Evolutionary conservation across 2,888 invertebrate species (phyloP).

Genomic region (Cerastis leucographa): DNA sequence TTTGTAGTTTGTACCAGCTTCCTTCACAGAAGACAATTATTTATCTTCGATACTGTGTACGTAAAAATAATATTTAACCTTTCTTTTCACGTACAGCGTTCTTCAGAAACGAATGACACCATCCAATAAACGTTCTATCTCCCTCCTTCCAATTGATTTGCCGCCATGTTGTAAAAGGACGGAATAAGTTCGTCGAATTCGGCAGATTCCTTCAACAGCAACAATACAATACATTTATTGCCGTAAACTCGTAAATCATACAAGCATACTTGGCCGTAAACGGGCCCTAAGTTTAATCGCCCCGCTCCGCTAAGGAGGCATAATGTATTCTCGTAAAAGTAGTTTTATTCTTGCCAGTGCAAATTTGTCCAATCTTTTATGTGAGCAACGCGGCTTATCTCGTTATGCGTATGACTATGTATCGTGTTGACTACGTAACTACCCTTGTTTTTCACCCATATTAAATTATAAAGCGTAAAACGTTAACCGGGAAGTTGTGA

Average conservation of each 20-base stretch:
- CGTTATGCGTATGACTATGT: conserved; percentile 37
- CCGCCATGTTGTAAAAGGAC: conserved; percentile 34
- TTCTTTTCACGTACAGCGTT: conserved; percentile 5
- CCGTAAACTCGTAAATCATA: conserved; percentile 77
- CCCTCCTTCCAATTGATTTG: conserved; percentile 41
- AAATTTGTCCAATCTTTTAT: conserved; percentile 68
- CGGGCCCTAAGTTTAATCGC: conserved; percentile 78
- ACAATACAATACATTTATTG: conserved; percentile 71
- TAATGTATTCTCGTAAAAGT: conserved; percentile 74
- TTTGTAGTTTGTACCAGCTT: conserved; percentile 33
- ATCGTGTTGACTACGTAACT: conserved; percentile 38
- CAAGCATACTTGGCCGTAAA: conserved; percentile 71
- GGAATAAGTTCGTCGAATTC: conserved; percentile 37
- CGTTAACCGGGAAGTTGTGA: conserved; percentile 36
- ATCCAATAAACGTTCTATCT: conserved; percentile 41
- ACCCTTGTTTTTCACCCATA: conserved; percentile 39
- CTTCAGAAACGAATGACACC: conserved; percentile 25
- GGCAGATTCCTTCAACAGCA: conserved; percentile 66
- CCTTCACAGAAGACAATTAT: conserved; percentile 48
- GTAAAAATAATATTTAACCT: conserved; percentile 34
- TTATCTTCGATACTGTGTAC: conserved; percentile 31
- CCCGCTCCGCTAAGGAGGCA: conserved; percentile 69
- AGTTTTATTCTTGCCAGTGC: conserved; percentile 71
- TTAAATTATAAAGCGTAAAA: conserved; percentile 50
- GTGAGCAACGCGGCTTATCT: conserved; percentile 50